Evolutionary conservation across 2,113 vertebrate genomes (phyloP).

Genomic region (Variabilichromis moorii): DNA sequence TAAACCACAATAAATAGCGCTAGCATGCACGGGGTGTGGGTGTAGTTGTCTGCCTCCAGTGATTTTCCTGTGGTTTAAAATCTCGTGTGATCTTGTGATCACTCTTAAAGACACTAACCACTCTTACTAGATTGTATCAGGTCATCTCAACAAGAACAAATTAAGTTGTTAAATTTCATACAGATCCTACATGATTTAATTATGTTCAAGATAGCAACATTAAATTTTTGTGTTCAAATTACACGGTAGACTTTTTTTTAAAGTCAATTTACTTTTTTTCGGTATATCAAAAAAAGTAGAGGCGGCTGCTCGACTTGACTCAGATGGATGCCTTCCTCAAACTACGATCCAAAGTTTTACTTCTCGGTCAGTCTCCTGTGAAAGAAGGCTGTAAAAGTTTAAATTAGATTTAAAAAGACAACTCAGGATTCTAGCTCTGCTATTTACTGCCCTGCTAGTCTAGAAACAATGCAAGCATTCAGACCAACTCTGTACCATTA

Average conservation of each 20-base stretch:
- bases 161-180: neutral
- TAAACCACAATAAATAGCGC: neutral
- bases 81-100: neutral
- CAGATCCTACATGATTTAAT: neutral
- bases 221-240: neutral
- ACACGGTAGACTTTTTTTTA: neutral
- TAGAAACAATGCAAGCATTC: neutral
- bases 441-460: constrained; percentile 22
- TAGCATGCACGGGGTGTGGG: neutral
- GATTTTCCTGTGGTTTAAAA: neutral
- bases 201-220: neutral
- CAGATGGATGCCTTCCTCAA: neutral
- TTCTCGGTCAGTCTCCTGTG: neutral
- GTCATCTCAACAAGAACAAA: neutral
- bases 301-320: neutral
- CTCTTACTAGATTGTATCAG: neutral
- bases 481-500: neutral
- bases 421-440: neutral
- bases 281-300: neutral
- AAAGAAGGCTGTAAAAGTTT: constrained; percentile 31
- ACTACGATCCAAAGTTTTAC: neutral
- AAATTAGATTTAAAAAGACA: constrained; percentile 44
- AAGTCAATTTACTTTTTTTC: neutral
- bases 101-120: neutral
- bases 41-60: neutral